phyloP scores from a whole-genome alignment of 2,888 invertebrate species.

The Thymelicus acteon region DNA sequence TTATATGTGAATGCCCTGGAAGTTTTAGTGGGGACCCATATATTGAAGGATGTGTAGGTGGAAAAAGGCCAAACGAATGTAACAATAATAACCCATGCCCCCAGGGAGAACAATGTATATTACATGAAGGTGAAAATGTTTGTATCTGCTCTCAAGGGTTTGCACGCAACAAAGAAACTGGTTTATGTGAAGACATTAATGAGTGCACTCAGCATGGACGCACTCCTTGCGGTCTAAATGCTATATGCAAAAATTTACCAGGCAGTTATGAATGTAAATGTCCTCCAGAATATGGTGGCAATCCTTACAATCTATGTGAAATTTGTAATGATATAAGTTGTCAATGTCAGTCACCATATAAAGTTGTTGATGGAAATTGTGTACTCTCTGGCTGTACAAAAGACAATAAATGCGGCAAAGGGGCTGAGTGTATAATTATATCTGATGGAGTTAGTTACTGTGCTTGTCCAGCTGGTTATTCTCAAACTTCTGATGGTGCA shows the following conservation, averaged over 20 bases:
- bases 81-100: constrained; percentile 91
- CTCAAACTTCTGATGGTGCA: constrained; percentile 90
- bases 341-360: constrained; percentile 94
- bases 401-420: constrained; percentile 92
- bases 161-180: constrained; percentile 89
- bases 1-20: constrained; percentile 94
- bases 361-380: constrained; percentile 92
- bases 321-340: constrained; percentile 93
- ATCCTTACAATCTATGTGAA: constrained; percentile 94
- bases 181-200: constrained; percentile 93
- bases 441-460: constrained; percentile 96
- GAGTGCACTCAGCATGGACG: constrained; percentile 92
- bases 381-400: constrained; percentile 93
- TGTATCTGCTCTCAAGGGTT: constrained; percentile 96
- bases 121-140: constrained; percentile 91
- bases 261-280: constrained; percentile 97
- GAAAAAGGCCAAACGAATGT: constrained; percentile 88
- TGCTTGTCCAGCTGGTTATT: constrained; percentile 95
- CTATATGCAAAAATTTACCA: constrained; percentile 95
- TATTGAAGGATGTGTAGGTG: constrained; percentile 89
- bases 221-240: constrained; percentile 94
- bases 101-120: constrained; percentile 93
- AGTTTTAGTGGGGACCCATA: constrained; percentile 93
- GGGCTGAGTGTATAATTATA: constrained; percentile 95
- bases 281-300: constrained; percentile 94